Evolutionary conservation across 1,140 invertebrate species (phyloP).

Genomic region (Listronotus bonariensis): DNA sequence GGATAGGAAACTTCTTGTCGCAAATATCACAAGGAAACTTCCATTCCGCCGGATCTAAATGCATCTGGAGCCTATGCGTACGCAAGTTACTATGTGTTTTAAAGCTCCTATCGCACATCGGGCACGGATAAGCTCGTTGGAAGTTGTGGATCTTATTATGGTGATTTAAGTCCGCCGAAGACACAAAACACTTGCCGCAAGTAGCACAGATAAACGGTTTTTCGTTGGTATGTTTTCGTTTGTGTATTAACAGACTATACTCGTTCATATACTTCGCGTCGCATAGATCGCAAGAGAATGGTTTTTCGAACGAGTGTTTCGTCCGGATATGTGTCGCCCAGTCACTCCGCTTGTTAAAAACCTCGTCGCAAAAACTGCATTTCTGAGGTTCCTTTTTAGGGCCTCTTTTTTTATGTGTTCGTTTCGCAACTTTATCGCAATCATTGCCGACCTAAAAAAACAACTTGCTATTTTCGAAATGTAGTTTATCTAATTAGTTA

Average conservation of each 20-base stretch:
- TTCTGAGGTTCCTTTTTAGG: conserved; percentile 24
- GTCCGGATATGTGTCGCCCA: conserved; percentile 15
- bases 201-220: conserved; percentile 34
- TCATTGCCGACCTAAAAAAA: conserved; percentile 2
- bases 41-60: conserved; percentile 32
- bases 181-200: conserved; percentile 32
- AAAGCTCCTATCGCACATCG: conserved; percentile 24
- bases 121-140: conserved; percentile 23
- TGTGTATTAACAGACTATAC: conserved; percentile 31
- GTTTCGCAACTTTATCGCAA: not conserved
- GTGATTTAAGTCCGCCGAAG: conserved; percentile 29
- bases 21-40: conserved; percentile 28
- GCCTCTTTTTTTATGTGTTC: conserved; percentile 1
- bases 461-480: no score
- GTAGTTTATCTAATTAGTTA: no score
- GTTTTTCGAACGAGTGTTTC: conserved; percentile 22
- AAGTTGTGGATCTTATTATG: conserved; percentile 34
- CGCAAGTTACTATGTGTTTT: conserved; percentile 33
- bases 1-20: conserved; percentile 31
- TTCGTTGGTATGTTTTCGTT: conserved; percentile 30
- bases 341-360: conserved; percentile 11
- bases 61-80: conserved; percentile 31
- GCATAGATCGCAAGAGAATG: conserved; percentile 31
- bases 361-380: conserved; percentile 22
- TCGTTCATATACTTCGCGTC: conserved; percentile 22